phyloP scores from a whole-genome alignment of 2,888 invertebrate genomes.

The Zygothrica quintamaculata region DNA sequence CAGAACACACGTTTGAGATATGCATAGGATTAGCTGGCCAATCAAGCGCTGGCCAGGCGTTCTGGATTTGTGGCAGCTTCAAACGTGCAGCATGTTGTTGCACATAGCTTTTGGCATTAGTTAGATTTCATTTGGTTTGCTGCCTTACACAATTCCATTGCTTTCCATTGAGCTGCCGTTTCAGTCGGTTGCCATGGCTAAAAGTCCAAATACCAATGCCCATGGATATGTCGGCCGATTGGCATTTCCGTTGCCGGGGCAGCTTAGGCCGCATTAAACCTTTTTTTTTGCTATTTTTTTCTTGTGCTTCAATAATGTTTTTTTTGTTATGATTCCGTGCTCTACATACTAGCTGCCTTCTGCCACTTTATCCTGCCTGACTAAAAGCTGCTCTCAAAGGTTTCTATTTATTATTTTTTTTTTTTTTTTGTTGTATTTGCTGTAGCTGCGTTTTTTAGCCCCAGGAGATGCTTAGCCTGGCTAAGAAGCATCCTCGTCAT shows the following conservation, averaged over 20 bases:
- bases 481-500: constrained; percentile 68
- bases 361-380: too few relatives aligned
- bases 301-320: constrained; percentile 52
- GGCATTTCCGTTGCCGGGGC: constrained; percentile 42
- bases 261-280: constrained; percentile 74
- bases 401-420: constrained; percentile 15
- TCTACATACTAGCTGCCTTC: too few relatives aligned
- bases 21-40: constrained; percentile 71
- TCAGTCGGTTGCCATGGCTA: constrained; percentile 63
- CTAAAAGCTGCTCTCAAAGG: constrained; percentile 43
- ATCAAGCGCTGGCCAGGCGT: constrained; percentile 58
- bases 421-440: constrained; percentile 24
- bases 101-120: constrained; percentile 23
- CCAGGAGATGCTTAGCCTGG: constrained; percentile 56
- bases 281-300: too few relatives aligned
- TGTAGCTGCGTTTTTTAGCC: constrained; percentile 37
- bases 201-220: constrained; percentile 56
- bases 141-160: not conserved
- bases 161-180: constrained; percentile 10
- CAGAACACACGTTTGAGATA: constrained; percentile 23
- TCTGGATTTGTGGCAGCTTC: constrained; percentile 59
- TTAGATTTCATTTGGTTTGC: constrained; percentile 3
- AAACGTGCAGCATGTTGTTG: constrained; percentile 38
- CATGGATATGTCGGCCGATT: constrained; percentile 15
- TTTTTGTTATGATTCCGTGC: constrained; percentile 47